A percentile compares a stretch with the other conserved stretches of the same genome.
These are phyloP conservation scores for Sarcophaga bullata DNA, from an alignment of 1,140 invertebrate species.

Conservation along the genomic window DNA sequence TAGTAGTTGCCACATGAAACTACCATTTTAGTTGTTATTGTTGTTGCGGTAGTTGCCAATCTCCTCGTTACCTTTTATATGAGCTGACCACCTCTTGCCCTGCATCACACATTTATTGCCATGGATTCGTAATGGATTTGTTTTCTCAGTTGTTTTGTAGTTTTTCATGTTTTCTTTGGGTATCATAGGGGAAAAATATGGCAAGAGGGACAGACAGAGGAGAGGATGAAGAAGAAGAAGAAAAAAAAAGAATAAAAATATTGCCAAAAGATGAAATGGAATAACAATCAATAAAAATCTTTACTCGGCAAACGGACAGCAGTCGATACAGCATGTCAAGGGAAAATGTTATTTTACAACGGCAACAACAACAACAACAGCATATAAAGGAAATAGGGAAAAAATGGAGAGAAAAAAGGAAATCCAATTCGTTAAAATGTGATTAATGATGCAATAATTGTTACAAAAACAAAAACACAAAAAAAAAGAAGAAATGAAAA, in stretches of 20 bases:
- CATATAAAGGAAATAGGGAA: too few relatives aligned
- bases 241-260: neutral
- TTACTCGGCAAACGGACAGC: constrained; percentile 19
- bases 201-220: too few relatives aligned
- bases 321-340: constrained; percentile 25
- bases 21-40: constrained; percentile 4
- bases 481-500: neutral
- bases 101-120: neutral
- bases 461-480: neutral
- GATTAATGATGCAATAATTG: constrained; percentile 33
- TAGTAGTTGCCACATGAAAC: constrained; percentile 10
- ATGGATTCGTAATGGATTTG: neutral
- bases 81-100: neutral
- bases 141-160: neutral
- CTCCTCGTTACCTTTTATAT: too few relatives aligned
- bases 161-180: too few relatives aligned
- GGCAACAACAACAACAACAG: neutral
- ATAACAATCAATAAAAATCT: constrained; percentile 38
- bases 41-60: too few relatives aligned
- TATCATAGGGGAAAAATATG: too few relatives aligned
- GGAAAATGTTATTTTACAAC: constrained; percentile 21
- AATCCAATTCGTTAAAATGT: constrained; percentile 26
- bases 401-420: neutral
- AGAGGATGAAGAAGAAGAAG: too few relatives aligned
- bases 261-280: constrained; percentile 9